phyloP scores from a whole-genome alignment of 2,113 vertebrate genomes.

The Mola mola region DNA sequence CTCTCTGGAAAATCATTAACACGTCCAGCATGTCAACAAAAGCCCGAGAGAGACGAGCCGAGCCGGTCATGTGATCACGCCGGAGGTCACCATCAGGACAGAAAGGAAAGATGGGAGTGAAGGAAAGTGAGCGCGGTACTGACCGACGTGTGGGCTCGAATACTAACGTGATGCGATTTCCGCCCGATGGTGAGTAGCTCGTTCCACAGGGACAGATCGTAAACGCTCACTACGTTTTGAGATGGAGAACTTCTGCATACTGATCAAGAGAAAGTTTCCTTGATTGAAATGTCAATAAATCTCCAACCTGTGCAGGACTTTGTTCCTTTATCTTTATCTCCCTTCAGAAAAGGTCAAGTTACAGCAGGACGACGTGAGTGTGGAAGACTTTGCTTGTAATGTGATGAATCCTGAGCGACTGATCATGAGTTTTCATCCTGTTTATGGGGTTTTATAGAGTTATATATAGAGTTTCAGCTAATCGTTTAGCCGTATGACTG shows the following conservation, averaged over 20 bases:
- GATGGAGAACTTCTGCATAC: constrained; percentile 15
- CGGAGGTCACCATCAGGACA: neutral
- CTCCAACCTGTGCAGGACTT: constrained; percentile 1
- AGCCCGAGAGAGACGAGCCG: neutral
- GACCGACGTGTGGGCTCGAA: constrained; percentile 27
- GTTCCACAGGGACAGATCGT: constrained; percentile 35
- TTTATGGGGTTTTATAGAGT: no score
- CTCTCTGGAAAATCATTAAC: constrained; percentile 34
- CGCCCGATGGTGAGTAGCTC: constrained; percentile 18
- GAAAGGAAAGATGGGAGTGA: constrained; percentile 3
- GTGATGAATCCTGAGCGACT: no score
- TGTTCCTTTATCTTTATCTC: neutral
- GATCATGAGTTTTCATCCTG: no score
- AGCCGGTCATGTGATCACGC: neutral
- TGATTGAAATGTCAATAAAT: constrained; percentile 32
- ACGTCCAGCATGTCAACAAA: neutral
- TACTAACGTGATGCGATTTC: constrained; percentile 27
- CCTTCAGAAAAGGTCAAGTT: neutral
- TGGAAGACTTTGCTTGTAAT: no score
- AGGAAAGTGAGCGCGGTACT: constrained; percentile 5
- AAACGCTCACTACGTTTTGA: constrained; percentile 33
- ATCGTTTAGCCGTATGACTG: no score
- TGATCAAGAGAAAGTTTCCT: constrained; percentile 33
- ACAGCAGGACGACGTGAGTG: no score
- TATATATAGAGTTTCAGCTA: no score